A percentile compares a stretch with the other conserved stretches of the same genome.
Evolutionary conservation across 2,888 invertebrate species (phyloP).

Genomic region (Nymphalis c-album): DNA sequence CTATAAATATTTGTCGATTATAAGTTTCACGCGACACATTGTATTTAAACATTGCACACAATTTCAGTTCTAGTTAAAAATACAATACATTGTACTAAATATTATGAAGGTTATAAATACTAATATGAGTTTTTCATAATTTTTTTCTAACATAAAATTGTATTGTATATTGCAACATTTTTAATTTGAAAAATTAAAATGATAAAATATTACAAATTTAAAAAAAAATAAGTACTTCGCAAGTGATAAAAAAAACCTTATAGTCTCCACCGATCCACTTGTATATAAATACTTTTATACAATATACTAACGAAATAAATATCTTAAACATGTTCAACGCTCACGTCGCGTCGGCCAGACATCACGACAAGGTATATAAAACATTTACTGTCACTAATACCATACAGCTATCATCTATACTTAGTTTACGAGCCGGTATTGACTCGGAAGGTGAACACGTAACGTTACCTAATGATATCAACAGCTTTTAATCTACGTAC

Average conservation of each 20-base stretch:
- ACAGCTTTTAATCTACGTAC: slow-evolving; percentile 64
- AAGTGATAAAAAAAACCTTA: neutral
- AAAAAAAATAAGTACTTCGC: too few species aligned
- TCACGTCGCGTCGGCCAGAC: slow-evolving; percentile 14
- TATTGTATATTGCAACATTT: too few species aligned
- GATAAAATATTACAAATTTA: too few species aligned
- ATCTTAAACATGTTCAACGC: slow-evolving; percentile 38
- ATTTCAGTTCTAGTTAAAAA: too few species aligned
- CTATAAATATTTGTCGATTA: too few species aligned
- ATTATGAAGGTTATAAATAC: too few species aligned
- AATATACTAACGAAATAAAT: slow-evolving; percentile 42
- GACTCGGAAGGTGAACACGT: slow-evolving; percentile 71
- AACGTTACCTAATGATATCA: slow-evolving; percentile 51
- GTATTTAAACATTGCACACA: too few species aligned
- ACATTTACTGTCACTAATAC: slow-evolving; percentile 58
- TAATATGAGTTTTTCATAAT: too few species aligned
- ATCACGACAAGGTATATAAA: slow-evolving; percentile 51
- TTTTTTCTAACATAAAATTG: too few species aligned
- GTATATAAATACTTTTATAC: slow-evolving; percentile 3
- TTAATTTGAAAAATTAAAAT: too few species aligned
- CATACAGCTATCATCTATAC: slow-evolving; percentile 29
- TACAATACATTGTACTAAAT: too few species aligned
- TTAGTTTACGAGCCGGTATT: slow-evolving; percentile 45
- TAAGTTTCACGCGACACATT: too few species aligned
- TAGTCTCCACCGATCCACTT: slow-evolving; percentile 21